phyloP scores from a whole-genome alignment of 2,888 invertebrate species.

The Xanthia icteritia region DNA sequence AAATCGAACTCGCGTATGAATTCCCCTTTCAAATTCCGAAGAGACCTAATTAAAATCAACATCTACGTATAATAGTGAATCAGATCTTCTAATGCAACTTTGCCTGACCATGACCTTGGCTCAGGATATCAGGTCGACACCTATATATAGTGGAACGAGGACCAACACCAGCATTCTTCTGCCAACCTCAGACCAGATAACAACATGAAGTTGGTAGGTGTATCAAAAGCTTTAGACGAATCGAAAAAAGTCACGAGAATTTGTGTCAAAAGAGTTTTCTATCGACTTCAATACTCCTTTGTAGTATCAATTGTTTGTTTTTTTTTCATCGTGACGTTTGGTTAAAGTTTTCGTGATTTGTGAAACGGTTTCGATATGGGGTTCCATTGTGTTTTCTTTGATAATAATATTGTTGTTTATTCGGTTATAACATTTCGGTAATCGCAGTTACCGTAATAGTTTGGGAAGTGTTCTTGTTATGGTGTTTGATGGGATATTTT shows the following conservation, averaged over 20 bases:
- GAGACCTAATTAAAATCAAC: constrained; percentile 43
- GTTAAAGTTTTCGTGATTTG: constrained; percentile 53
- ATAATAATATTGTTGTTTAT: constrained; percentile 25
- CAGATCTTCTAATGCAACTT: constrained; percentile 54
- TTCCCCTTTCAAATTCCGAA: constrained; percentile 48
- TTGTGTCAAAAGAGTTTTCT: constrained; percentile 38
- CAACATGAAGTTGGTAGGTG: constrained; percentile 88
- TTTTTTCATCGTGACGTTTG: constrained; percentile 42
- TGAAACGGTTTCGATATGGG: constrained; percentile 40
- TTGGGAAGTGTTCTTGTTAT: constrained; percentile 38
- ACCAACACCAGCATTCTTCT: constrained; percentile 78
- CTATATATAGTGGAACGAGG: constrained; percentile 81
- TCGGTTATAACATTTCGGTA: constrained; percentile 23
- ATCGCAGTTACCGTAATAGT: constrained; percentile 29
- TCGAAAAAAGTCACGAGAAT: constrained; percentile 42
- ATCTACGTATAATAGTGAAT: constrained; percentile 37
- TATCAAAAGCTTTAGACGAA: constrained; percentile 25
- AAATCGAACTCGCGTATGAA: constrained; percentile 14
- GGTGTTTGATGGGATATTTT: constrained; percentile 7
- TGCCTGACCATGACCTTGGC: constrained; percentile 78
- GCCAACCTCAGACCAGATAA: constrained; percentile 75
- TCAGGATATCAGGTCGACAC: constrained; percentile 73
- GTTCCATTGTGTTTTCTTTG: constrained; percentile 47
- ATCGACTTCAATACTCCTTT: constrained; percentile 31
- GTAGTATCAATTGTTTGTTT: constrained; percentile 26